phyloP scores from a whole-genome alignment of 2,888 invertebrate species.

The Eristalinus aeneus region DNA sequence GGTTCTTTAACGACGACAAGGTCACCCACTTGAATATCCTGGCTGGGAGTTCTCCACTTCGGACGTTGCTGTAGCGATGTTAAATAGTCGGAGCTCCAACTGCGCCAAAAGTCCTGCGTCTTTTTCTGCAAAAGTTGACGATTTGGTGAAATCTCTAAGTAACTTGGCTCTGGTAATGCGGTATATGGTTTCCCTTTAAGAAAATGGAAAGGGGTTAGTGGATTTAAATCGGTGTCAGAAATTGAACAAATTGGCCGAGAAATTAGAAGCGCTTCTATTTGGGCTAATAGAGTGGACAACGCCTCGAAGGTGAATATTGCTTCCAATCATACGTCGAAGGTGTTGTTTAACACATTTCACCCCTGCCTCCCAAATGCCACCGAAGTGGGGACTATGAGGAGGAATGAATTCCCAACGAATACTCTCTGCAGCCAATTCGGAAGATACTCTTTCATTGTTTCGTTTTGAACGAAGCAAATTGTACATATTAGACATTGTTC shows the following conservation, averaged over 20 bases:
- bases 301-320: background rate
- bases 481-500: background rate
- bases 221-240: slow-evolving; percentile 51
- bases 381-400: background rate
- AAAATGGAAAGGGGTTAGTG: slow-evolving; percentile 55
- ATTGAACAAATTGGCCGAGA: slow-evolving; percentile 49
- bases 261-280: background rate
- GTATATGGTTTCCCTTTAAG: slow-evolving; percentile 55
- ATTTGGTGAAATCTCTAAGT: no score
- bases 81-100: no score
- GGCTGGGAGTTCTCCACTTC: no score
- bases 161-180: slow-evolving; percentile 66
- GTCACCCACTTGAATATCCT: no score
- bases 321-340: background rate
- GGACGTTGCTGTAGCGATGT: no score
- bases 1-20: no score
- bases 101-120: no score
- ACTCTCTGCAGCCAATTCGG: background rate
- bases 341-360: background rate
- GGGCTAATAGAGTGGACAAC: background rate
- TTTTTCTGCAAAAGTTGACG: no score
- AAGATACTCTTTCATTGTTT: slow-evolving; percentile 11
- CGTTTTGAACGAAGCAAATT: slow-evolving; percentile 19
- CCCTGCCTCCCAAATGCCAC: background rate
- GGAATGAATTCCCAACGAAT: background rate